Evolutionary conservation across 2,797 vertebrate genomes (phyloP).

Genomic region (Danio kyathit): DNA sequence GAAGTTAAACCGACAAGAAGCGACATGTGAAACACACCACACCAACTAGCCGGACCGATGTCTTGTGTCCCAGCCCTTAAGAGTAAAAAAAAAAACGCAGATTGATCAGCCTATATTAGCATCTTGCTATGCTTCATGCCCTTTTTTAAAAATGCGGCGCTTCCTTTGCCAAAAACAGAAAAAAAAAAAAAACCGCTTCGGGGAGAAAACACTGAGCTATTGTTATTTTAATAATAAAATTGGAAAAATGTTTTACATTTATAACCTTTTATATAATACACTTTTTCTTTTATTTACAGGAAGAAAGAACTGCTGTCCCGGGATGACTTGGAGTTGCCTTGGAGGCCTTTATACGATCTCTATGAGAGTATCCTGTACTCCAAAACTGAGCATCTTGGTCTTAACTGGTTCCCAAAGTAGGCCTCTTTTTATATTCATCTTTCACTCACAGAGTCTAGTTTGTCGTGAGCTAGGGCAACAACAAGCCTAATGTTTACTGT

Average conservation of each 20-base stretch:
- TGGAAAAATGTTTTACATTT: background rate
- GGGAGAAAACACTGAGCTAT: too few species aligned
- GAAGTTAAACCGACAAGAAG: too few species aligned
- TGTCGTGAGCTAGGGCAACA: constrained; percentile 13
- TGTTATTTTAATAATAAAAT: too few species aligned
- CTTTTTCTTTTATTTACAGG: constrained; percentile 73
- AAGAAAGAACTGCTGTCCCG: constrained; percentile 97
- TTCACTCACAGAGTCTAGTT: background rate
- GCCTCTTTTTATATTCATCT: constrained; percentile 53
- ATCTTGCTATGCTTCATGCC: too few species aligned
- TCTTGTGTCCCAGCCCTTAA: too few species aligned
- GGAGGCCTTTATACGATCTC: constrained; percentile 93
- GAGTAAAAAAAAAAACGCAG: too few species aligned
- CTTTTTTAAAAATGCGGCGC: too few species aligned
- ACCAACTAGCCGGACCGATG: too few species aligned
- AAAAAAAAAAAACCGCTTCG: too few species aligned
- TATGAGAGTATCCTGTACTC: constrained; percentile 94
- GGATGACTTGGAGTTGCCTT: constrained; percentile 94
- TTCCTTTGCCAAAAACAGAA: too few species aligned
- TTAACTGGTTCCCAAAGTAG: constrained; percentile 99
- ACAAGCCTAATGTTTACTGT: constrained; percentile 6
- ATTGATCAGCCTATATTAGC: too few species aligned
- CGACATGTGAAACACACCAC: too few species aligned
- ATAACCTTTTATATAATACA: background rate
- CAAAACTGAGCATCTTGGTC: constrained; percentile 96